Evolutionary conservation across 2,888 invertebrate species (phyloP).

Genomic region (Apantesis nais): DNA sequence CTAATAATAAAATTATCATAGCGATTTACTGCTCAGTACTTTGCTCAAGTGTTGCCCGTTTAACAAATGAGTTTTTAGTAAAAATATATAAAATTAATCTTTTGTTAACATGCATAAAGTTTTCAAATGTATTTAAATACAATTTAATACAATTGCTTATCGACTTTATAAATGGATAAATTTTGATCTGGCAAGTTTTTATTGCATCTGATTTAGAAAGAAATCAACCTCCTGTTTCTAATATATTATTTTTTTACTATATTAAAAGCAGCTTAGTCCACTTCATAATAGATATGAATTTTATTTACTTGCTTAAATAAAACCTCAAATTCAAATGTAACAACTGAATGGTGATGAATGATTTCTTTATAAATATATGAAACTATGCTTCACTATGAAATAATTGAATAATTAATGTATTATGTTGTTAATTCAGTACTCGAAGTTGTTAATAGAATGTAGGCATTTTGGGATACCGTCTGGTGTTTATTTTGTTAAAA

Average conservation of each 20-base stretch:
- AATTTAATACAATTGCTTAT: not conserved
- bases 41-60: constrained; percentile 1
- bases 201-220: not conserved
- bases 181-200: not conserved
- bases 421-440: constrained; percentile 27
- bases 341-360: no score
- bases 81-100: not conserved
- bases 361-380: not conserved
- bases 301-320: not conserved
- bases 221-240: not conserved
- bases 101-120: not conserved
- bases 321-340: not conserved
- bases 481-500: constrained; percentile 54
- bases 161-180: not conserved
- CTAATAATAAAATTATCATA: not conserved
- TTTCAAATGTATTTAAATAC: not conserved
- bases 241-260: not conserved
- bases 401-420: not conserved
- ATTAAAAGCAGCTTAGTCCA: not conserved
- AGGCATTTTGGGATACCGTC: constrained; percentile 48
- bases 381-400: constrained; percentile 1
- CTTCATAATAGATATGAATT: not conserved
- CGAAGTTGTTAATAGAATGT: constrained; percentile 46
- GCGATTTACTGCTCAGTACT: constrained; percentile 1
- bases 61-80: no score